phyloP scores from a whole-genome alignment of 2,797 vertebrate genomes.

The Hydrocynus forskahlii region DNA sequence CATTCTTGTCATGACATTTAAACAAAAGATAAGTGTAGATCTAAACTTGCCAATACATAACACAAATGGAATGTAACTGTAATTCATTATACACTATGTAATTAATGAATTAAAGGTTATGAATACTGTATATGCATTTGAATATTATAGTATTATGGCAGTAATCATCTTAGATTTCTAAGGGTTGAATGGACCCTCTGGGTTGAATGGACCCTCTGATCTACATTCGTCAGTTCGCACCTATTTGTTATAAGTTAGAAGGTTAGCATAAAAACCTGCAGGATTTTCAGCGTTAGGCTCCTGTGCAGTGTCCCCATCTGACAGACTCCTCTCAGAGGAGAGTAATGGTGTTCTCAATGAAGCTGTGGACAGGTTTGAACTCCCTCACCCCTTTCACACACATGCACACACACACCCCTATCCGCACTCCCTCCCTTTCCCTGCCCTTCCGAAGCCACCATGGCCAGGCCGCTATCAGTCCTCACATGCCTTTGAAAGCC shows the following conservation, averaged over 20 bases:
- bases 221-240: not conserved
- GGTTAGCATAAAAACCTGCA: constrained; percentile 46
- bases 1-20: too few species aligned
- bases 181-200: not conserved
- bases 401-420: constrained; percentile 11
- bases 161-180: too few species aligned
- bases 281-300: constrained; percentile 46
- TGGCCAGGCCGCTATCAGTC: constrained; percentile 33
- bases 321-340: constrained; percentile 38
- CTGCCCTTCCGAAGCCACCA: not conserved
- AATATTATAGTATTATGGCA: too few species aligned
- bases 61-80: too few species aligned
- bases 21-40: too few species aligned
- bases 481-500: constrained; percentile 49
- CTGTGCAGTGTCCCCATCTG: constrained; percentile 7
- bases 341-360: constrained; percentile 1
- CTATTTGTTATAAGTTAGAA: not conserved
- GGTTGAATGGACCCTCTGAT: not conserved
- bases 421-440: constrained; percentile 30
- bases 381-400: constrained; percentile 23
- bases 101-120: too few species aligned
- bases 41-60: too few species aligned
- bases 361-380: constrained; percentile 18
- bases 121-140: too few species aligned
- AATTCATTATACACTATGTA: too few species aligned